Evolutionary conservation across 2,113 vertebrate species (phyloP).

Genomic region (Chaetorhynchus papuensis): DNA sequence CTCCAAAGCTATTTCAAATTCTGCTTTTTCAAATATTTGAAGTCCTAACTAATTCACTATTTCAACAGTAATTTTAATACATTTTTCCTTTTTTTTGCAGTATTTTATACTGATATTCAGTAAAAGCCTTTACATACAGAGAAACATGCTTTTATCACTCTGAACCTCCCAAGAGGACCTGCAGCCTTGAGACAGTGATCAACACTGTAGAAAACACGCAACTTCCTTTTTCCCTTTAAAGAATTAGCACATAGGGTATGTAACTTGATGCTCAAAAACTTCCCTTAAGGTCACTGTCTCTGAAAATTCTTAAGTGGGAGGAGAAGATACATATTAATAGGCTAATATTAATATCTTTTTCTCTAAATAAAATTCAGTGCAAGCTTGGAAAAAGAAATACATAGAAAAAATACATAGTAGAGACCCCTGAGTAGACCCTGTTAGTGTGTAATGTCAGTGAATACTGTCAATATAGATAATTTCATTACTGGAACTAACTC

Average conservation of each 20-base stretch:
- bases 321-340: not conserved
- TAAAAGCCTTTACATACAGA: not conserved
- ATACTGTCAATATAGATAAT: not conserved
- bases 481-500: not conserved
- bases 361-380: not conserved
- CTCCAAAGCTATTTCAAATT: not conserved
- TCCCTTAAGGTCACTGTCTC: not conserved
- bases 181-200: not conserved
- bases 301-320: not conserved
- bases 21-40: not conserved
- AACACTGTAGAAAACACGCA: not conserved
- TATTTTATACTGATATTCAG: not conserved
- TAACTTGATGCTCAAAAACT: not conserved
- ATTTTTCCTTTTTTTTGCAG: not conserved
- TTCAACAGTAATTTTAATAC: not conserved
- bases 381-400: not conserved
- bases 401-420: not conserved
- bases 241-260: rapidly evolving
- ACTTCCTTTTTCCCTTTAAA: not conserved
- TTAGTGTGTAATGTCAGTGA: not conserved
- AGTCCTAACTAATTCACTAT: not conserved
- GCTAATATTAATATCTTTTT: not conserved
- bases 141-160: not conserved
- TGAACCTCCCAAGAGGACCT: not conserved
- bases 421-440: not conserved